Percentiles rank a stretch among this genome's conserved stretches.
Evolutionary conservation across 2,113 vertebrate genomes (phyloP).

Genomic region (Romanogobio albipinnatus): DNA sequence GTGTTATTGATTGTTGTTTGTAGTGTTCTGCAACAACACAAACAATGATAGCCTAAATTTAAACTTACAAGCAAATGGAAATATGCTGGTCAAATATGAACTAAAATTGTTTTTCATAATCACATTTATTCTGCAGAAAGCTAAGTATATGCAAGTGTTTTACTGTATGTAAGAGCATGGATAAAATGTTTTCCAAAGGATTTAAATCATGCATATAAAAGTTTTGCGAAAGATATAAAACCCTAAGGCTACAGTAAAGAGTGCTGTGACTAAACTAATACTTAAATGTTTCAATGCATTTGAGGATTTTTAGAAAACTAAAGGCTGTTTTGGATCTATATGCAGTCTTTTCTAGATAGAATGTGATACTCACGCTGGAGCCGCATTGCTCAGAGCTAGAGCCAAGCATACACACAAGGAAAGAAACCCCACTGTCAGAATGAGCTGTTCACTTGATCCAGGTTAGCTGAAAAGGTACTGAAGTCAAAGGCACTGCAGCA

Average conservation of each 20-base stretch:
- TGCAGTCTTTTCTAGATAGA: background rate
- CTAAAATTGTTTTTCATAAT: background rate
- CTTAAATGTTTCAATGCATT: background rate
- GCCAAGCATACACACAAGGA: slow-evolving; percentile 59
- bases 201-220: background rate
- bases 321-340: background rate
- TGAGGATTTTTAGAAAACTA: background rate
- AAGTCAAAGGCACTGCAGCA: background rate
- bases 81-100: background rate
- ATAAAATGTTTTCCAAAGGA: background rate
- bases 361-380: slow-evolving; percentile 67
- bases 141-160: background rate
- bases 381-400: slow-evolving; percentile 51
- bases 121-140: background rate
- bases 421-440: slow-evolving; percentile 64
- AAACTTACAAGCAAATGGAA: background rate
- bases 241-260: background rate
- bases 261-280: background rate
- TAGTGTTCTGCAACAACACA: slow-evolving; percentile 49
- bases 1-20: slow-evolving; percentile 58
- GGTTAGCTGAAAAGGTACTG: slow-evolving; percentile 35
- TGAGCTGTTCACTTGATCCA: slow-evolving; percentile 46
- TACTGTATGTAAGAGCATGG: background rate
- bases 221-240: background rate
- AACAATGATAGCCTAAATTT: slow-evolving; percentile 50